phyloP scores from a whole-genome alignment of 2,113 vertebrate species.

The Pseudonaja textilis region DNA sequence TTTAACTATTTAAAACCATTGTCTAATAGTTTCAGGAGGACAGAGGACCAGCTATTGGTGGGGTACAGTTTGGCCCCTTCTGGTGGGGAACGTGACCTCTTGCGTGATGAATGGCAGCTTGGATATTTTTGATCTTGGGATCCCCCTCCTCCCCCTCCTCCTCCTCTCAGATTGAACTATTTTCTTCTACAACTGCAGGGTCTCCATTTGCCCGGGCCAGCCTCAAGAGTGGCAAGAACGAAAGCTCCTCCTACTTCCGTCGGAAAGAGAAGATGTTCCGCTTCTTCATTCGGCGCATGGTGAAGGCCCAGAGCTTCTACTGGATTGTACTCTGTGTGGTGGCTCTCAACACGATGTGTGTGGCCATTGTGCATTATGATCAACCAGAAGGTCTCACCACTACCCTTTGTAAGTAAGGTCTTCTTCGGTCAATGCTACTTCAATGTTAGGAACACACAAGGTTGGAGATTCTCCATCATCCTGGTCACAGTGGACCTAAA shows the following conservation, averaged over 20 bases:
- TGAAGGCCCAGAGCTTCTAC: constrained; percentile 96
- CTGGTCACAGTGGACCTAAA: too few species aligned
- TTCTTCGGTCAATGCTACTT: accelerated
- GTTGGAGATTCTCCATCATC: not conserved
- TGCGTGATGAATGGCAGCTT: not conserved
- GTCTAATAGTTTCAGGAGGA: not conserved
- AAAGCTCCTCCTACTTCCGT: constrained; percentile 88
- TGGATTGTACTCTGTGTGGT: constrained; percentile 93
- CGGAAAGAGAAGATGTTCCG: constrained; percentile 94
- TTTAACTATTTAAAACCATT: not conserved
- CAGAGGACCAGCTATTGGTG: not conserved
- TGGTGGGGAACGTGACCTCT: not conserved
- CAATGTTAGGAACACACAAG: not conserved
- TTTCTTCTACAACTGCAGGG: constrained; percentile 66
- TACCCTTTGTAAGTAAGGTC: constrained; percentile 81
- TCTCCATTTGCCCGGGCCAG: constrained; percentile 90
- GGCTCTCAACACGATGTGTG: constrained; percentile 91
- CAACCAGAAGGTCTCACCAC: constrained; percentile 90
- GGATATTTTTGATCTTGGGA: accelerated
- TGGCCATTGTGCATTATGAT: constrained; percentile 95
- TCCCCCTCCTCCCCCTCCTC: not conserved
- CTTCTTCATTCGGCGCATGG: constrained; percentile 93
- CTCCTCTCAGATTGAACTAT: constrained; percentile 22
- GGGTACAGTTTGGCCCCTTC: not conserved
- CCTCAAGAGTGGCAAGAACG: constrained; percentile 87